Base-by-base conservation (phyloP, 2,888 invertebrate species). In the Melanostoma mellinum region DNA sequence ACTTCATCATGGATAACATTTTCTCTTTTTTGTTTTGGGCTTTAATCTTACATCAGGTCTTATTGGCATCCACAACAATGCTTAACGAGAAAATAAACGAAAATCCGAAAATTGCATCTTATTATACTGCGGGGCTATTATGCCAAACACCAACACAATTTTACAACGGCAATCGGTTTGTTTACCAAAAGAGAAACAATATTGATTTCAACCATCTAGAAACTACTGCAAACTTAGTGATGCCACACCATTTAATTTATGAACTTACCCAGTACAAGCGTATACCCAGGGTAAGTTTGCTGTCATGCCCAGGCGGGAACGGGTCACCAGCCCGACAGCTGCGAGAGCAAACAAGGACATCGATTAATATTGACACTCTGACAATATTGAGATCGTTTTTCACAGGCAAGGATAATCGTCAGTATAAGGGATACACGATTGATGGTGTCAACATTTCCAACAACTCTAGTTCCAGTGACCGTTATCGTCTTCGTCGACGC, bases 221-320 rank as follows among this genome's bases (percentile, higher is more conserved):
- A 69, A 30, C 36, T 46, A 44, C 65, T 69, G 60, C 72, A 50
- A 63, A 55, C 50, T 33, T 71, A 71, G 67, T n/a, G 74, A 65
- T 85, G 75, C 89, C 87, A 71, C 87, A 87, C 36, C 86, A 88
- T 35, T 85, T 91, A 86, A 87, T 90, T 81, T 72, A 88, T 85
- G 87, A 89, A 85, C 89, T 90, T 77, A 88, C 88, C 9, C 86
- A 86, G 78, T 86, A 89, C 85, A 90, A 90, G 86, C 87, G 88
- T 86, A 90, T 90, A 86, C 87, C 88, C 58, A 86, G 90, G 86
- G 86, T 91, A 74, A 91, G 89, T 84, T 89, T 88, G 85, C 88
- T 90, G 78, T 89, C 89, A 82, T 91, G 91, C 87, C 87, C 81
- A 65, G n/a, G 38, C n/a, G 38, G 63, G 48, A 63, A 61, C 40